These are phyloP conservation scores for Malthinus seriepunctatus DNA, from an alignment of 2,888 invertebrate genomes.

Conservation along the genomic window DNA sequence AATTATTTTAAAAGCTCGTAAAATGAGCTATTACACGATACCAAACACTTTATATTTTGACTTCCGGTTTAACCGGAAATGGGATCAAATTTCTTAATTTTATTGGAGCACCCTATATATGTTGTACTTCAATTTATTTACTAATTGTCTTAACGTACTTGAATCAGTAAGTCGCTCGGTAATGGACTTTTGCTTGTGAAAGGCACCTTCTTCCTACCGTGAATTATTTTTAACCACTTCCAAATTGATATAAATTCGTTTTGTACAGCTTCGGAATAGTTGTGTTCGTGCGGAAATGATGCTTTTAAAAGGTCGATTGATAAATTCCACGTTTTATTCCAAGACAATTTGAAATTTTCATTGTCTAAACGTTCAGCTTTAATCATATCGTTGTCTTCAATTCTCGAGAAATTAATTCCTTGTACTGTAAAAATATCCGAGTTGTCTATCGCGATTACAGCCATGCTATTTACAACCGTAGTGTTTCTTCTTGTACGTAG, in stretches of 20 bases:
- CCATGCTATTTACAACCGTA: slow-evolving; percentile 55
- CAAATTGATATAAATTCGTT: slow-evolving; percentile 87
- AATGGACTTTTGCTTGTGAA: slow-evolving; percentile 72
- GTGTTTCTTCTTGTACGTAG: slow-evolving; percentile 36
- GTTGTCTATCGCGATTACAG: slow-evolving; percentile 67
- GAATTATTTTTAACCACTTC: slow-evolving; percentile 92
- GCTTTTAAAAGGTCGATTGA: slow-evolving; percentile 67
- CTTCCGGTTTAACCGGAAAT: too few relatives aligned
- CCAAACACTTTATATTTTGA: too few relatives aligned
- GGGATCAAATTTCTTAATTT: too few relatives aligned
- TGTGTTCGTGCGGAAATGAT: slow-evolving; percentile 85
- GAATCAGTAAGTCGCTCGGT: slow-evolving; percentile 88
- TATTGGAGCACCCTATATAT: too few relatives aligned
- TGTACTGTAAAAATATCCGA: slow-evolving; percentile 74
- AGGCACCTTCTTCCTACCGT: slow-evolving; percentile 69
- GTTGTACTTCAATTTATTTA: too few relatives aligned
- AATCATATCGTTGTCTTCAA: slow-evolving; percentile 66
- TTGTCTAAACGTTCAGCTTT: slow-evolving; percentile 73
- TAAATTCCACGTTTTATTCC: slow-evolving; percentile 75
- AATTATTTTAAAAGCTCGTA: too few relatives aligned
- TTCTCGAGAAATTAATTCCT: slow-evolving; percentile 66
- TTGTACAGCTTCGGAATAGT: slow-evolving; percentile 85
- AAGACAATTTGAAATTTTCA: slow-evolving; percentile 69
- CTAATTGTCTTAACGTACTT: slow-evolving; percentile 66
- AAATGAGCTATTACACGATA: too few relatives aligned